A percentile compares a stretch with the other conserved stretches of the same genome.
Conservation (phyloP, 2,113 vertebrate species). For the Planiliza haematocheilus region DNA sequence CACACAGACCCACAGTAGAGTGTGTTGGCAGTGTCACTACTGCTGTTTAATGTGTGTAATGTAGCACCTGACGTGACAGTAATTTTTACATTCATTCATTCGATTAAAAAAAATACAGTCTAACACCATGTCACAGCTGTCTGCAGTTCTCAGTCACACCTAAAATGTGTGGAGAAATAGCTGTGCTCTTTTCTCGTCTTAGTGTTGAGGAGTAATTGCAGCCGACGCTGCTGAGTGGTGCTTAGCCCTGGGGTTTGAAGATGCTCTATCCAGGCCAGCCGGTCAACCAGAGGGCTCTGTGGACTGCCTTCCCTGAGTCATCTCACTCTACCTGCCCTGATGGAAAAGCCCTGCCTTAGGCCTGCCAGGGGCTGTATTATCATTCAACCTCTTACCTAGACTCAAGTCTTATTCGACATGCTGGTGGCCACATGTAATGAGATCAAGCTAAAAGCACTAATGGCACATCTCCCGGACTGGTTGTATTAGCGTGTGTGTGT, state of each 20-base stretch:
- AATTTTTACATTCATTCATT: not conserved
- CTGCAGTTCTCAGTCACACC: constrained; percentile 34
- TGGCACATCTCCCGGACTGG: constrained; percentile 10
- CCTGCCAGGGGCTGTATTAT: constrained; percentile 38
- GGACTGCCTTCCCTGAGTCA: constrained; percentile 36
- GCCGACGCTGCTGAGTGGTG: constrained; percentile 10
- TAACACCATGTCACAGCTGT: constrained; percentile 7
- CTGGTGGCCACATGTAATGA: constrained; percentile 43
- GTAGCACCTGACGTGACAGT: no score
- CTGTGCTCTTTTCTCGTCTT: constrained; percentile 11
- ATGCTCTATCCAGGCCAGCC: constrained; percentile 19
- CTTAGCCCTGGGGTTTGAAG: constrained; percentile 35
- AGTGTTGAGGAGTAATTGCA: constrained; percentile 39
- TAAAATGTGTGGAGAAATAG: constrained; percentile 5
- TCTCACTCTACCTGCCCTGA: constrained; percentile 19
- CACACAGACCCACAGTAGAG: no score
- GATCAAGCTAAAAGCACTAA: constrained; percentile 51
- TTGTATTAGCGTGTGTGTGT: not conserved
- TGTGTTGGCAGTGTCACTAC: no score
- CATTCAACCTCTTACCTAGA: constrained; percentile 25
- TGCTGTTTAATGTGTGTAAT: no score
- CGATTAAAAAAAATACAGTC: constrained; percentile 13
- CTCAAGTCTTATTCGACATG: constrained; percentile 42
- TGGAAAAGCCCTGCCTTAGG: constrained; percentile 33
- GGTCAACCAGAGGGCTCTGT: constrained; percentile 22